Evolutionary conservation across 2,797 vertebrate genomes (phyloP), one percentile per base, ranked within the genome.

Genomic region (Zonotrichia albicollis): DNA sequence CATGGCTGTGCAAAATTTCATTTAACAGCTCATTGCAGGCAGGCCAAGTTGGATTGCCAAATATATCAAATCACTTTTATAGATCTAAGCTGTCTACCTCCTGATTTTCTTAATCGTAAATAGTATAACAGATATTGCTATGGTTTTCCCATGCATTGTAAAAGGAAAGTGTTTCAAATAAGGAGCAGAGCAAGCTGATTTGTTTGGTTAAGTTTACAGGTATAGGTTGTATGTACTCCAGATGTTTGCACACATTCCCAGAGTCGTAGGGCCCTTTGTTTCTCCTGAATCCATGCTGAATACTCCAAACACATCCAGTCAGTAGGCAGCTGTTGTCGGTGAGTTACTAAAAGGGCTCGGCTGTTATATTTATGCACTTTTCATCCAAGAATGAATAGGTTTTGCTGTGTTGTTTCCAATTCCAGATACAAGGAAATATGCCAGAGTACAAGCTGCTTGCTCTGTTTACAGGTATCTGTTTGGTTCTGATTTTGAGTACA

Each of bases 141-240:
- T 73, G 91, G 89, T 78, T 97, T 97, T 97, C 91, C 92, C 75
- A 93, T 96, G 84, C 92, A 90, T 87, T 96, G 90, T 97, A 97
- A 98, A 98, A 94, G 8, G 92, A 96, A 97, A 97, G 96, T 97
- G 96, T 97, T 97, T 97, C 86, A 95, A 97, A 98, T 95, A 84
- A 96, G 97, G 96, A 97, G 84, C 96, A 97, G 97, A 96, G 80
- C 68, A 84, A 95, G 83, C 62, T 87, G 89, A 96, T 97, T 95
- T 96, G 96, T 97, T 97, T 96, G 75, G 96, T 97, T 97, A 97
- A 96, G 95, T 97, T 97, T 68, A 57, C 96, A 97, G 96, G 93
- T 96, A 96, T 38, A 27, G 57, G 66, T 32, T 95, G 89, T 96
- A 97, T 97, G 96, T 64, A 75, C 94, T 97, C 97, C 98, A 98